Base-by-base conservation (phyloP, 2,888 invertebrate species). In the Seira ritae region DNA sequence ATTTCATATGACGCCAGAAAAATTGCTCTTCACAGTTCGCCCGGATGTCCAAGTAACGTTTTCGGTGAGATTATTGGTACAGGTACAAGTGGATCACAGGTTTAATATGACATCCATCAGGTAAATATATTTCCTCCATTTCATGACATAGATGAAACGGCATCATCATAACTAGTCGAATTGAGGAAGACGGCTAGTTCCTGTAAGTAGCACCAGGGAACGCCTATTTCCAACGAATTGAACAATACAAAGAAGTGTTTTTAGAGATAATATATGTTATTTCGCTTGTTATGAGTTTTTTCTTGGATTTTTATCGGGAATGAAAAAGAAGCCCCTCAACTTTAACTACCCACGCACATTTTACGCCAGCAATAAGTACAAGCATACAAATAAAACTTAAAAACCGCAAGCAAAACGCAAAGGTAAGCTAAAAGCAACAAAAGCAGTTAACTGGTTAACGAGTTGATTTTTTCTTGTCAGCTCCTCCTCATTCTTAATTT, bases 1-100 rank as follows among this genome's bases (percentile, higher is more conserved):
- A 46, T 76, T 76, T 20, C 62, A 42, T 42, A 8, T 12, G 42
- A 42, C 42, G 42, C 46, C 15, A 67, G 4, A 67, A 24, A 60
- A 60, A 10, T 19, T 60, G 17, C 60, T 60, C 60, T 60, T 60
- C 46, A 46, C 46, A 12, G 12, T 46, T 10, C 46, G 46, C 46
- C 8, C 12, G 6, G 12, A 60, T 60, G 4, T 60, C 17, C 17
- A n/a, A 60, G 17, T n/a, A 60, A n/a, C 42, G 6, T 42, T 42
- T 42, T 42, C 42, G 42, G 6, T 42, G 42, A 6, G 6, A 12
- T 12, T 6, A 42, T 42, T 60, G n/a, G 55, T 60, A 23, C 77
- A 77, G 77, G 77, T 77, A 77, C 77, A 66, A 42, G 3, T 50
- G 50, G 22, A 66, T 70, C 66, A 66, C 22, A 66, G 62, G 70